Base-by-base conservation (phyloP, 1,140 invertebrate genomes). In the Dryas iulia region DNA sequence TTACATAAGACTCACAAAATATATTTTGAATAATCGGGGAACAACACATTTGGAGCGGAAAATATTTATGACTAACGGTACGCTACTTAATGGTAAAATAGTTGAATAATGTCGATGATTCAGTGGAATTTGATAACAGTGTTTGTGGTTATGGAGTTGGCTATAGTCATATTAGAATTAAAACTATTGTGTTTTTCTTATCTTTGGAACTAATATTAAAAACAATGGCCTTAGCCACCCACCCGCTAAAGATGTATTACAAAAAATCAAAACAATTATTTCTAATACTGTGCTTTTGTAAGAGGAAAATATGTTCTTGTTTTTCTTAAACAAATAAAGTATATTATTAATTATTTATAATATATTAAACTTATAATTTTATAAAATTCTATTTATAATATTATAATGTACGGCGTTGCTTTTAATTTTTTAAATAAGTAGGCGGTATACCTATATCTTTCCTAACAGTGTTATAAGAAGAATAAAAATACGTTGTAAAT, bases 51-150 rank as follows among this genome's bases (percentile, higher is more conserved):
- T 47, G 18, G 33, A 39, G 18, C 7, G 39, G 18, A 39, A 39
- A 39, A 59, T 59, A 59, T 61, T 25, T 14, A 61, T 47, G 59
- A 61, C 33, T 61, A 61, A 61, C 18, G 39, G 14, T 14, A 21
- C 18, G 39, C 39, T 47, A 47, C 39, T 47, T 21, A 47, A 10
- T 47, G 7, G 39, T 47, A 47, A 47, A 47, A 47, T 61, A 47
- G 24, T 14, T 61, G 35, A 39, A 61, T 47, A 14, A 47, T n/a
- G 23, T 47, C 21, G 61, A 64, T 64, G 61, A 64, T 26, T 64
- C 61, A 64, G 47, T 24, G 3, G 33, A 52, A 23, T 63, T 64
- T 18, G 61, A 64, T 64, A 56, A 56, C 61, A 54, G 31, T 54
- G 52, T 64, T 64, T 24, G n/a, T 56, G 21, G 30, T 26, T 33